Base-by-base conservation (phyloP, 1,140 invertebrate genomes). In the Cepaea nemoralis region DNA sequence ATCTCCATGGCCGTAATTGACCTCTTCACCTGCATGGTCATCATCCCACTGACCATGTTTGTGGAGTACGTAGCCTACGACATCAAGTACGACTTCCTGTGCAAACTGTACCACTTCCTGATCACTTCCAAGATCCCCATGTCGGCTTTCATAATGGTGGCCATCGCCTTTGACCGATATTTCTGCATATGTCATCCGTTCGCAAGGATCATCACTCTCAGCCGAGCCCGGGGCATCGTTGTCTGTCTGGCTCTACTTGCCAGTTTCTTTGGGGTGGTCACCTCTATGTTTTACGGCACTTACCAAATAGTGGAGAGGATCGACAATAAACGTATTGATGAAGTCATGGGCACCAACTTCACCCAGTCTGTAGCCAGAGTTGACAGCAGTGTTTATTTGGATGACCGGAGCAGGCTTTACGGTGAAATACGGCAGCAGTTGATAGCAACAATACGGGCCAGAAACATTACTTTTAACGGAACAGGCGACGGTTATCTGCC, bases 141-240 rank as follows among this genome's bases (percentile, higher is more conserved):
- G 40, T 90, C 90, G 22, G 86, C 89, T 2, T 88, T 91, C 70
- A 87, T 91, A 35, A 91, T 91, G 90, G 88, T 90, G 33, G 89
- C 88, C 35, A 91, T 91, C 39, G 90, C 90, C 35, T 85, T 90
- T 45, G 91, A 91, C 80, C 82, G 91, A 33, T 91, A 90, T 77
- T 86, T 91, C 74, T 91, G 91, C 63, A 91, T 92, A 27, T 91
- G 91, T 71, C 89, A 89, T 80, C 89, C 90, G 8, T 82, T 87
- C 67, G 63, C 75, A n/a, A 83, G 83, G 8, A 80, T 86, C 6
- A 78, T 85, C 33, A 85, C 76, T 2, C 67, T 70, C 1, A 75
- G 31, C 31, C 83, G 84, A 81, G 83, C 80, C 1, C 82, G 78
- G 48, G 67, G 89, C 48, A 88, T 89, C 27, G 86, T 89, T 16